Base-by-base conservation (phyloP, 2,888 invertebrate species). In the Drosophila acutilabella region DNA sequence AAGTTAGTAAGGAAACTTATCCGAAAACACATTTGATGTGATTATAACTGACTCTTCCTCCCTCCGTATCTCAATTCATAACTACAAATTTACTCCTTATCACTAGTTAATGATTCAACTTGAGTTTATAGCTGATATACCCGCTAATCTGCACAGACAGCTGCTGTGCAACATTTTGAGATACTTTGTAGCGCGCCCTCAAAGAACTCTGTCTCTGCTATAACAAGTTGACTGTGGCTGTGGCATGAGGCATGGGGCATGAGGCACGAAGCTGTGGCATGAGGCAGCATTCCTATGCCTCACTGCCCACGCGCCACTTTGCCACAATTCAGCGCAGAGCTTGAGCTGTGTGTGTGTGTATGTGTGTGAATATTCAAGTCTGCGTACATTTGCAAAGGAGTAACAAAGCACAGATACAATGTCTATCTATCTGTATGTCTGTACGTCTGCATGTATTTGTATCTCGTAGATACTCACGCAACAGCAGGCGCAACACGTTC, bases 401-500 rank as follows among this genome's bases (percentile, higher is more conserved):
- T 30, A 8, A 30, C 30, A 30, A 30, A 64, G 11, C 38, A 45
- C n/a, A 64, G 62, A 48, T 61, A 58, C 60, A 64, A 52, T 42
- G 65, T 53, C 26, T 30, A 30, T 61, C 47, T 45, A 1, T 6
- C 23, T 23, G 23, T 23, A 13, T 23, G n/a, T 14, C 26, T 23
- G 23, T 23, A 13, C 14, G n/a, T 14, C 26, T 26, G 44, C 52
- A 13, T 53, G n/a, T 42, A 41, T 60, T 54, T 71, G 56, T 69
- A 54, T 64, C 66, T 61, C 14, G 14, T 62, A 62, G 59, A 64
- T 68, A 67, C 76, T 67, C 45, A 56, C 33, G 61, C 62, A 61
- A n/a, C 68, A 74, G 65, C 74, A 75, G 66, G 79, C 79, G 81
- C 84, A 84, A 84, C 81, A 84, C 81, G 81, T 84, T 76, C 84